Evolutionary conservation across 2,888 invertebrate genomes (phyloP), one percentile per base, ranked within the genome.

Genomic region (Heliothis peltigera): DNA sequence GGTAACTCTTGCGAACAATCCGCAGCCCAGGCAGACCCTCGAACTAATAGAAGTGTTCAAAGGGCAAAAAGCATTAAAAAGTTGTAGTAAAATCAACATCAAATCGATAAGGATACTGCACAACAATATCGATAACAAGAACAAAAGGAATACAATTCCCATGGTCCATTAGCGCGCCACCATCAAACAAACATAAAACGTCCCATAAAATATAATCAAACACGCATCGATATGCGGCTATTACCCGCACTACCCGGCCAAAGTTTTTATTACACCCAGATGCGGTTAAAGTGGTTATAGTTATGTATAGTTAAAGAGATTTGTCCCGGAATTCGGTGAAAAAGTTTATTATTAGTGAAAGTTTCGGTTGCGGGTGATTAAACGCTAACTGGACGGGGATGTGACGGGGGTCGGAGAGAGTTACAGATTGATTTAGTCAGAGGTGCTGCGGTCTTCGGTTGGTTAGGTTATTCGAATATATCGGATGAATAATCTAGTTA

Each of bases 271-370:
- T 81, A 79, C 73, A 58, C 61, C 78, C 82, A 75, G 73, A 75
- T 79, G 82, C 75, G 78, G 77, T 85, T 75, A 72, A 63, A 77
- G 53, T 77, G 79, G 81, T 81, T 73, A 68, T 69, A 67, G 60
- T 71, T 81, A 73, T 78, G 81, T 73, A 68, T 69, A 67, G 60
- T 71, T 81, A 72, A 79, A 79, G 77, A 85, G 85, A 83, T 84
- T 81, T 77, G 81, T 79, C 79, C 87, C 87, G 81, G 87, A 74
- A 74, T 72, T 67, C 54, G 48, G n/a, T 66, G 66, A 68, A 79
- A 86, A 87, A 87, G 83, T 88, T 88, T 80, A 61, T 81, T 86
- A 87, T 86, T 85, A 79, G 77, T 57, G 61, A 77, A 85, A 86
- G 70, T 85, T 87, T 6, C n/a, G 25, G 49, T 63, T 48, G 47